These are phyloP conservation scores for Sciurus vulgaris DNA, from an alignment of 2,797 vertebrate genomes.

Conservation along the genomic window DNA sequence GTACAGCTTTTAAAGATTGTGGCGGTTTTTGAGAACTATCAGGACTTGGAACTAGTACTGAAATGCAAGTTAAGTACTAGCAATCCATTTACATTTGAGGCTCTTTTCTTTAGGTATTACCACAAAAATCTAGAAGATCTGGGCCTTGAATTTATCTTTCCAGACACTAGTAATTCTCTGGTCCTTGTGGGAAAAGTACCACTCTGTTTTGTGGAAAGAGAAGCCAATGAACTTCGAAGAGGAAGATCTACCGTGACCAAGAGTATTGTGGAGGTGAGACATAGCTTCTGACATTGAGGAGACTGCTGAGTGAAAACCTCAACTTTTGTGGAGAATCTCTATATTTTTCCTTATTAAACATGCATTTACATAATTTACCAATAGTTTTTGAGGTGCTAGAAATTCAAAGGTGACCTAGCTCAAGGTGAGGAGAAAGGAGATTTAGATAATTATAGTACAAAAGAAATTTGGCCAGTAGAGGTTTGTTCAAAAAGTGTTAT, in stretches of 20 bases:
- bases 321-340: constrained; percentile 42
- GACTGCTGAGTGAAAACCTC: background rate
- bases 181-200: constrained; percentile 94
- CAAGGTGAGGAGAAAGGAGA: background rate
- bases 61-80: constrained; percentile 18
- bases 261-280: constrained; percentile 92
- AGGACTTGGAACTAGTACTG: background rate
- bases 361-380: background rate
- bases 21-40: constrained; percentile 65
- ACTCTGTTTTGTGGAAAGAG: constrained; percentile 95
- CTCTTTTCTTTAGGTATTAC: constrained; percentile 90
- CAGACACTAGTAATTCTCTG: constrained; percentile 85
- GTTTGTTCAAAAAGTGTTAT: constrained; percentile 6
- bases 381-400: constrained; percentile 29
- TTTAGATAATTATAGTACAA: background rate
- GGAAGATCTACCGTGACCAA: constrained; percentile 93
- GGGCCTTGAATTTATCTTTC: constrained; percentile 94
- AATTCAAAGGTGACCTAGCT: constrained; percentile 40
- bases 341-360: background rate
- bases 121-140: constrained; percentile 90
- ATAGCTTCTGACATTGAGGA: background rate
- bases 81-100: constrained; percentile 58
- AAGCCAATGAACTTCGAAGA: constrained; percentile 93
- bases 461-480: background rate
- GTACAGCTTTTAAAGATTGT: constrained; percentile 39